phyloP scores from a whole-genome alignment of 2,797 vertebrate genomes.

The Crenichthys baileyi region DNA sequence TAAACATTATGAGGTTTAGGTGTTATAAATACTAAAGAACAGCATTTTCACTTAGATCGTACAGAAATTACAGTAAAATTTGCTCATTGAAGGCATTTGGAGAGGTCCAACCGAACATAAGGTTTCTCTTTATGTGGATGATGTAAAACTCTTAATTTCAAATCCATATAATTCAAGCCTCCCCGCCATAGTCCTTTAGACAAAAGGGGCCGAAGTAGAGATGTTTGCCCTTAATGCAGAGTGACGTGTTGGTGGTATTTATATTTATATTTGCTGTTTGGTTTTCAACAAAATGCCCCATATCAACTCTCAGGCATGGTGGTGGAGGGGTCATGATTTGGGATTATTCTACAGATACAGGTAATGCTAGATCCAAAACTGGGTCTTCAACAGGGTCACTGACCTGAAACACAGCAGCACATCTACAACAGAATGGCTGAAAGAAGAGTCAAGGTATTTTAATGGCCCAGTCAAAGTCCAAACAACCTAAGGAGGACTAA shows the following conservation, averaged over 20 bases:
- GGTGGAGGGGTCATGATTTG: not conserved
- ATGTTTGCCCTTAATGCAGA: not conserved
- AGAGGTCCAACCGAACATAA: not conserved
- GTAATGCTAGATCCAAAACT: too few species aligned
- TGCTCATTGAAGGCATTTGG: not conserved
- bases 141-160: not conserved
- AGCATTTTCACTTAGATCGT: not conserved
- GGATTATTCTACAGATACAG: too few species aligned
- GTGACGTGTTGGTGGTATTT: not conserved
- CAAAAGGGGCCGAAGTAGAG: not conserved
- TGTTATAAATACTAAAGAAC: not conserved
- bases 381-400: too few species aligned
- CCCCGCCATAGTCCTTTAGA: not conserved
- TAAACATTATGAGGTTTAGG: not conserved
- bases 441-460: too few species aligned
- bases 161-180: not conserved
- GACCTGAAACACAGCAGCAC: too few species aligned
- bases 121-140: not conserved
- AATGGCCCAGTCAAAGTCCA: too few species aligned
- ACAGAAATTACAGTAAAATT: not conserved
- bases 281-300: not conserved
- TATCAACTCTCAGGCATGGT: not conserved
- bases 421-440: too few species aligned
- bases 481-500: too few species aligned
- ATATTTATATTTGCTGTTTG: not conserved